A percentile compares a stretch with the other conserved stretches of the same genome.
Conservation (phyloP, 2,888 invertebrate genomes). For the Caradrina kadenii region DNA sequence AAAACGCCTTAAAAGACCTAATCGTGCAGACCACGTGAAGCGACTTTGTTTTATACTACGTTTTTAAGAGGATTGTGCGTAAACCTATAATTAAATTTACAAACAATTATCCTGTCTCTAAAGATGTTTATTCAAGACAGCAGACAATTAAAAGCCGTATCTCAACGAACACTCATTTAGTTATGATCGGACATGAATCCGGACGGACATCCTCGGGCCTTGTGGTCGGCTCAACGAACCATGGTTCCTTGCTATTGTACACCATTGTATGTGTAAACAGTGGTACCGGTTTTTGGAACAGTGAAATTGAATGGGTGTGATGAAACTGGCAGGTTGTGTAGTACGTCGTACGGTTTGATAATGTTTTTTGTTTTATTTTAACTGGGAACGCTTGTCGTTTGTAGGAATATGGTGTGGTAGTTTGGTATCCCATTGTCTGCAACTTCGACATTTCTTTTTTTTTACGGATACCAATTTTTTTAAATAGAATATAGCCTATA, state of each 20-base stretch:
- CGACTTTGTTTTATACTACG: no score
- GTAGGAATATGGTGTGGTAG: no score
- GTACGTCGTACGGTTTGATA: neutral
- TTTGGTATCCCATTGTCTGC: no score
- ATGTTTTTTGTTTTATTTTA: no score
- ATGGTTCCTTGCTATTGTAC: conserved; percentile 62
- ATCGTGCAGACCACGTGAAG: no score
- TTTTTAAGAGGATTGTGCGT: no score
- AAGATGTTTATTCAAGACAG: conserved; percentile 35
- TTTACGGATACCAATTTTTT: no score
- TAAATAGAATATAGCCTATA: no score
- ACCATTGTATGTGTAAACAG: conserved; percentile 35
- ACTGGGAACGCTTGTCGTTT: no score
- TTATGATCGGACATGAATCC: conserved; percentile 61
- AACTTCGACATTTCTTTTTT: no score
- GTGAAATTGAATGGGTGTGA: conserved; percentile 48
- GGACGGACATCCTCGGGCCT: conserved; percentile 66
- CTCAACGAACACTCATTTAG: conserved; percentile 41
- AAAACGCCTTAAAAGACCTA: no score
- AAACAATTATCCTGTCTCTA: conserved; percentile 19
- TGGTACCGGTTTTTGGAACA: conserved; percentile 38
- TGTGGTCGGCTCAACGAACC: conserved; percentile 56
- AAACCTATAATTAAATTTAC: conserved; percentile 3
- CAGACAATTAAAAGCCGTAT: conserved; percentile 55
- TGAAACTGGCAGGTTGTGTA: conserved; percentile 35